A percentile compares a stretch with the other conserved stretches of the same genome.
These are phyloP conservation scores for Calliphora vomitoria DNA, from an alignment of 2,888 invertebrate species.

Conservation along the genomic window DNA sequence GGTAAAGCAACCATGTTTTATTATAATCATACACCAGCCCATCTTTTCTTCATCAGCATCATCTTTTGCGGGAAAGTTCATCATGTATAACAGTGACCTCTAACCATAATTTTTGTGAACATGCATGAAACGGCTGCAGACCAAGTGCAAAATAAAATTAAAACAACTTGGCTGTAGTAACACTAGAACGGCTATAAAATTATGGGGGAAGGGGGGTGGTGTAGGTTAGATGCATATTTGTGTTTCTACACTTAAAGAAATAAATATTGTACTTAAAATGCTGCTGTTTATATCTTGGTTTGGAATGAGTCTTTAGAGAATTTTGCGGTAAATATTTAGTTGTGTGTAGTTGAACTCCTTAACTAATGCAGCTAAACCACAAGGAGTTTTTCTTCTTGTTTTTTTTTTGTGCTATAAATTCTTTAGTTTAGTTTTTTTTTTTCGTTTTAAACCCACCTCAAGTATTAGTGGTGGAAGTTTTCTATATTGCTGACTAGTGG, in stretches of 20 bases:
- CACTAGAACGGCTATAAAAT: not conserved
- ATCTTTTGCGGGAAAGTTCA: conserved; percentile 37
- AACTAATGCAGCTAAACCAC: conserved; percentile 52
- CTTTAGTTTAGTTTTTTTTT: conserved; percentile 28
- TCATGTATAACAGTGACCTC: conserved; percentile 65
- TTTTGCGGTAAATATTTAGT: conserved; percentile 40
- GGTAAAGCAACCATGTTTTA: no score
- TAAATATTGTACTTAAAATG: not conserved
- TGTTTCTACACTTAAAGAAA: not conserved
- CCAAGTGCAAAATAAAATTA: conserved; percentile 41
- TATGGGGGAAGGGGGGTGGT: not conserved
- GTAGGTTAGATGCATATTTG: not conserved
- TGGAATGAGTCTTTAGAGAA: conserved; percentile 49
- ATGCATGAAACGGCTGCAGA: not conserved
- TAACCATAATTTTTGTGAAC: conserved; percentile 61
- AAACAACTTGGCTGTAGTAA: not conserved
- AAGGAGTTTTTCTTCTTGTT: conserved; percentile 31
- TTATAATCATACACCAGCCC: not conserved
- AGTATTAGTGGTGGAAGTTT: no score
- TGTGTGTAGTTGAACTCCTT: conserved; percentile 22
- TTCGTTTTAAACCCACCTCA: not conserved
- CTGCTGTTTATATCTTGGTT: conserved; percentile 10
- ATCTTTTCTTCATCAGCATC: not conserved
- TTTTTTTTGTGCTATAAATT: conserved; percentile 7
- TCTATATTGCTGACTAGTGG: not conserved